These are phyloP conservation scores for Plodia interpunctella DNA, from an alignment of 1,140 invertebrate species.

Conservation along the genomic window DNA sequence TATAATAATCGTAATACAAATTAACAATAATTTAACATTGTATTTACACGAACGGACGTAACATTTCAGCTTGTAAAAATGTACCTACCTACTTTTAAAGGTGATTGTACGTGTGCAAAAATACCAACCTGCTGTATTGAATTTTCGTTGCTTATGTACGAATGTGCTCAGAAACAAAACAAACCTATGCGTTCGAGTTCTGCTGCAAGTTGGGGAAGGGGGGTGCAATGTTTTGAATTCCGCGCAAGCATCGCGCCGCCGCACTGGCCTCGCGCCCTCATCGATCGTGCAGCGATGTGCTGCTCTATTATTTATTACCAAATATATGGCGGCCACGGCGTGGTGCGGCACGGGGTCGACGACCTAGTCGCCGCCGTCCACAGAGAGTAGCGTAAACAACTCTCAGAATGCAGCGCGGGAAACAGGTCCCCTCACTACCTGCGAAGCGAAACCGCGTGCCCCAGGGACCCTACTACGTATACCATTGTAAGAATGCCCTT, in stretches of 20 bases:
- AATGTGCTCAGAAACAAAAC: too few relatives aligned
- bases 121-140: too few relatives aligned
- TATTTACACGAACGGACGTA: too few relatives aligned
- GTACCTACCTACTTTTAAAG: too few relatives aligned
- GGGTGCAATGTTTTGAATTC: constrained; percentile 67
- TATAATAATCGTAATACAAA: too few relatives aligned
- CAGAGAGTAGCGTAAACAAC: constrained; percentile 67
- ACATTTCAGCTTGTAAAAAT: too few relatives aligned
- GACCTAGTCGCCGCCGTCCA: constrained; percentile 49
- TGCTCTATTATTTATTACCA: constrained; percentile 72
- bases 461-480: constrained; percentile 13
- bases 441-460: constrained; percentile 21
- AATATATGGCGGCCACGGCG: constrained; percentile 60
- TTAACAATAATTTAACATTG: too few relatives aligned
- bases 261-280: constrained; percentile 53
- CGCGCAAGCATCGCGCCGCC: constrained; percentile 49
- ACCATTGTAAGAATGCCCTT: constrained; percentile 5
- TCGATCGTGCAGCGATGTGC: constrained; percentile 68
- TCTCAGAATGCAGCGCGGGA: constrained; percentile 56
- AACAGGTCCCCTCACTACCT: constrained; percentile 49
- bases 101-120: too few relatives aligned
- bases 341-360: constrained; percentile 62
- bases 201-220: constrained; percentile 23
- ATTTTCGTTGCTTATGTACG: too few relatives aligned
- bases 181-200: neutral